Conservation (phyloP, 2,113 vertebrate species). For the Philantomba maxwellii region DNA sequence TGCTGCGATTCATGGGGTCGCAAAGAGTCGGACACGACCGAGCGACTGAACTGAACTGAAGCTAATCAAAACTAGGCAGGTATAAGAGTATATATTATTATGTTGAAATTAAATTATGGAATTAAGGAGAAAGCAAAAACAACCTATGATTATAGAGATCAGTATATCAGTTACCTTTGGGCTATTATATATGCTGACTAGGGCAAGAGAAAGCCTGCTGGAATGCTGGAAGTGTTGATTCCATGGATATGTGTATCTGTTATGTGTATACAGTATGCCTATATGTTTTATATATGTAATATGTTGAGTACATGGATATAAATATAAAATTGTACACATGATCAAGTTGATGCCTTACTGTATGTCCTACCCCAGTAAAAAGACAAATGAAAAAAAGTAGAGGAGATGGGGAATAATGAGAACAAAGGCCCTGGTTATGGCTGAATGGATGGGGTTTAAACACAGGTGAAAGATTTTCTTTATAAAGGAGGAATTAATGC, state of each 20-base stretch:
- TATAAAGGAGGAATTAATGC: neutral
- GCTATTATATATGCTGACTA: neutral
- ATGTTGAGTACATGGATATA: neutral
- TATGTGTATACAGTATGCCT: neutral
- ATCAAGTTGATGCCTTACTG: neutral
- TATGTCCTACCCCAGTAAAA: neutral
- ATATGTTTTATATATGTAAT: neutral
- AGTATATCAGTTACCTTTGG: neutral
- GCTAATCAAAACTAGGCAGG: neutral
- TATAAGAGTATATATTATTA: neutral
- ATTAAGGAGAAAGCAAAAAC: neutral
- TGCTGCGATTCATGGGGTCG: too few species aligned
- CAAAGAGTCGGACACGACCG: too few species aligned
- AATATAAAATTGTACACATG: neutral
- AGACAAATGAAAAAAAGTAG: neutral
- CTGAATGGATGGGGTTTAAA: neutral
- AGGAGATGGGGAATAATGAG: neutral
- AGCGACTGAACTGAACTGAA: neutral
- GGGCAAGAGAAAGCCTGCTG: neutral
- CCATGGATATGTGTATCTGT: neutral
- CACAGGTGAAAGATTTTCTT: neutral
- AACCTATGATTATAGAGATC: neutral
- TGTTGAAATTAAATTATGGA: neutral
- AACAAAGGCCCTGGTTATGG: neutral
- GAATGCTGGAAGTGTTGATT: neutral